phyloP scores from a whole-genome alignment of 2,888 invertebrate species.

The Amiota communis region DNA sequence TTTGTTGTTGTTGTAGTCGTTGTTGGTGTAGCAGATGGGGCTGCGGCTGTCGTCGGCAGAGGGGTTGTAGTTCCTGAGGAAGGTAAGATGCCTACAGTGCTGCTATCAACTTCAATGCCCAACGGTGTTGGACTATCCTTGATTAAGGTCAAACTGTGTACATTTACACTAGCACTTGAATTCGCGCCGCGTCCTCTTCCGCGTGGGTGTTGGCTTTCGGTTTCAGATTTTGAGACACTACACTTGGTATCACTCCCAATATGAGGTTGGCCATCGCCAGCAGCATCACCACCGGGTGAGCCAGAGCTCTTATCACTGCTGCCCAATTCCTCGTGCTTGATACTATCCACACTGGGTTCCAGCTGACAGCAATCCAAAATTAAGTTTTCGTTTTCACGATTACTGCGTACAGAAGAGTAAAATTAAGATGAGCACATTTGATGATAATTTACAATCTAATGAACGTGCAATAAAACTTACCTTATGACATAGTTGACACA shows the following conservation, averaged over 20 bases:
- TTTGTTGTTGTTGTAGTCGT: constrained; percentile 62
- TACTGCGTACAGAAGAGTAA: constrained; percentile 49
- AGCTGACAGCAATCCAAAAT: constrained; percentile 96
- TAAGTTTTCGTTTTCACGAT: constrained; percentile 86
- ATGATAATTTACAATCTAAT: neutral
- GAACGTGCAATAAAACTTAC: constrained; percentile 73
- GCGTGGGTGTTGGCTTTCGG: constrained; percentile 62
- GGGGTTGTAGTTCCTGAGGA: constrained; percentile 48
- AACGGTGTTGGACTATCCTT: constrained; percentile 64
- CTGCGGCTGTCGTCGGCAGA: constrained; percentile 49
- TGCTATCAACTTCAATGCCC: constrained; percentile 59
- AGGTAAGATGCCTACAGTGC: constrained; percentile 49
- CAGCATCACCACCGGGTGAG: constrained; percentile 88
- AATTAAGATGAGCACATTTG: neutral
- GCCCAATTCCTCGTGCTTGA: constrained; percentile 83
- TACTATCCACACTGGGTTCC: constrained; percentile 84
- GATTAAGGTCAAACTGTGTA: constrained; percentile 61
- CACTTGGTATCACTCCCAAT: constrained; percentile 68
- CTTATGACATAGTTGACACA: constrained; percentile 98
- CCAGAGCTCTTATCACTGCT: constrained; percentile 85
- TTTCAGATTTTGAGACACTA: constrained; percentile 73
- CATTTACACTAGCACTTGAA: constrained; percentile 60
- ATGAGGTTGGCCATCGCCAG: constrained; percentile 73
- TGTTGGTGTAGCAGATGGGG: constrained; percentile 43
- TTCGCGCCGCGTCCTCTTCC: constrained; percentile 66